Conservation (phyloP, 2,888 invertebrate genomes). For the Limenitis camilla region DNA sequence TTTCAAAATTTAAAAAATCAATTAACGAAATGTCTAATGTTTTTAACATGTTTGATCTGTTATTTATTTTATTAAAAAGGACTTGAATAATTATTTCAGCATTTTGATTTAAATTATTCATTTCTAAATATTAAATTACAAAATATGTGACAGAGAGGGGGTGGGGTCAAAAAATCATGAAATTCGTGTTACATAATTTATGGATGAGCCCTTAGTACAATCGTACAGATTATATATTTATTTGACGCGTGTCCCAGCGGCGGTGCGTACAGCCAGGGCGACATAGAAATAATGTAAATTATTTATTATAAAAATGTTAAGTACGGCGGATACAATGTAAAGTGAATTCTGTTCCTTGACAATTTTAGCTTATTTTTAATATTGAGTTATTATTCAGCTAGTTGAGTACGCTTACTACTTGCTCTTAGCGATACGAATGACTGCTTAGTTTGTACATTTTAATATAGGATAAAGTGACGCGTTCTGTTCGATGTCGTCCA, state of each 20-base stretch:
- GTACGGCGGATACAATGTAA: conserved; percentile 33
- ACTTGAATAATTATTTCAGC: too few species aligned
- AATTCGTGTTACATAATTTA: too few species aligned
- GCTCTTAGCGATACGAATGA: conserved; percentile 68
- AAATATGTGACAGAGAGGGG: too few species aligned
- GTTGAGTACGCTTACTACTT: conserved; percentile 68
- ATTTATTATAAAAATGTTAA: conserved; percentile 27
- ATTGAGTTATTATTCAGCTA: conserved; percentile 54
- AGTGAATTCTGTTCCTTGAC: conserved; percentile 56
- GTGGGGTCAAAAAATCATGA: too few species aligned
- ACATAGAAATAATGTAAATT: conserved; percentile 30
- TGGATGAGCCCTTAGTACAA: too few species aligned
- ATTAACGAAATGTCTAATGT: too few species aligned
- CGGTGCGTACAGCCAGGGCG: conserved; percentile 24
- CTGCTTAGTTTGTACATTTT: conserved; percentile 71
- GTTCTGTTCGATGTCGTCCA: conserved; percentile 50
- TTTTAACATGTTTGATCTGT: too few species aligned
- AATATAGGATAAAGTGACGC: conserved; percentile 51
- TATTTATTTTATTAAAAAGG: too few species aligned
- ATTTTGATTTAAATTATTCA: too few species aligned
- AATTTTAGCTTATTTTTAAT: conserved; percentile 45
- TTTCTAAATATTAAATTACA: too few species aligned
- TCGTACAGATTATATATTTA: conserved; percentile 6
- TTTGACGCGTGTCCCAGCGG: conserved; percentile 3
- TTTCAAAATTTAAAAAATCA: too few species aligned